Evolutionary conservation across 2,888 invertebrate species (phyloP), one percentile per base, ranked within the genome.

Genomic region (Nasonia oneida): DNA sequence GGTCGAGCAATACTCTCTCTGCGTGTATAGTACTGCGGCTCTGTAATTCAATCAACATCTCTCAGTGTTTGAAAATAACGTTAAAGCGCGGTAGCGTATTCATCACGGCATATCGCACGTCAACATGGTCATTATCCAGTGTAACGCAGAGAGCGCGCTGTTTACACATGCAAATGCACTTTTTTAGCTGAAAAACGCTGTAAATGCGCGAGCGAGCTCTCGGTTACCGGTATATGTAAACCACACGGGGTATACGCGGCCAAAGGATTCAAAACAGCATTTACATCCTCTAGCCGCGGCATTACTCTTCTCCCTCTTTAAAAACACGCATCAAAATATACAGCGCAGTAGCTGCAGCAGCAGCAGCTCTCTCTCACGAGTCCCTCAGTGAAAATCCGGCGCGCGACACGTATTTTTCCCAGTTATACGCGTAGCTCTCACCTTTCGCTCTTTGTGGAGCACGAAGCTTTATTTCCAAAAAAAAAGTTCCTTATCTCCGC

Each of bases 201-300:
- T n/a, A n/a, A 57, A n/a, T n/a, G n/a, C 57, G 4, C 57, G 4
- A 3, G 57, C 18, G 57, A 4, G 4, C 37, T 37, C 57, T 15
- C 53, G 14, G 4, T 57, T 57, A 18, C 57, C 12, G 3, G 47
- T 47, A 47, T 47, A 3, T 12, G 8, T 8, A 47, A 18, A 18
- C 57, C 57, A 15, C n/a, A 15, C 0, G 15, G n/a, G 15, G n/a
- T 57, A 6, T 4, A n/a, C 18, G n/a, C 57, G n/a, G 18, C n/a
- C n/a, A n/a, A 57, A 57, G 57, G 6, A 57, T 57, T 57, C 57
- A 57, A 57, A 57, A 57, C 57, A 57, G n/a, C 57, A 57, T 57
- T 57, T 57, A 57, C 57, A 57, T 57, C 57, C 5, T 57, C n/a
- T 18, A 57, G n/a, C 57, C 10, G n/a, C 10, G n/a, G 18, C 18